Percentiles rank a stretch among this genome's conserved stretches.
phyloP scores from a whole-genome alignment of 92 coral and sea anemone genomes.

The Desmophyllum pertusum region DNA sequence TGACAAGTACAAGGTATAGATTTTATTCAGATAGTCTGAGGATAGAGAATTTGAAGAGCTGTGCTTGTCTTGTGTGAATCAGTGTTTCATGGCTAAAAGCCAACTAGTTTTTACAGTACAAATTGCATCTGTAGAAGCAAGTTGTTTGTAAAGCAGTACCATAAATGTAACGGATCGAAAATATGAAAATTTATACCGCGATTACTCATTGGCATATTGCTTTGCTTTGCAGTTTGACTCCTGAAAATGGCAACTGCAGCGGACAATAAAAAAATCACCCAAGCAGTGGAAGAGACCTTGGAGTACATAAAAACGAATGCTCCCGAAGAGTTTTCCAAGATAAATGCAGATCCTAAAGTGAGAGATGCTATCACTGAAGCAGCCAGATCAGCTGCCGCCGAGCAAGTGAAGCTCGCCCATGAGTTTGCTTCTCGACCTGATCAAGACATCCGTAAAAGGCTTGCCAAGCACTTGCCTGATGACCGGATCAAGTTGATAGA shows the following conservation, averaged over 20 bases:
- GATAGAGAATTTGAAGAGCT: too few species aligned
- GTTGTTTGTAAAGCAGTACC: too few species aligned
- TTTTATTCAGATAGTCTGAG: too few species aligned
- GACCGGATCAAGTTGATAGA: constrained; percentile 52
- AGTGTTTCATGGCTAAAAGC: too few species aligned
- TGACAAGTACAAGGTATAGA: too few species aligned
- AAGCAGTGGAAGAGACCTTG: constrained; percentile 67
- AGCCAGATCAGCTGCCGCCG: constrained; percentile 62
- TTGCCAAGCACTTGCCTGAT: constrained; percentile 60
- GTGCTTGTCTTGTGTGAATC: too few species aligned
- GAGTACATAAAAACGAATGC: constrained; percentile 53
- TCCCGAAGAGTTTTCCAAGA: constrained; percentile 58
- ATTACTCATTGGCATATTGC: too few species aligned
- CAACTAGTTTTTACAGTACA: too few species aligned
- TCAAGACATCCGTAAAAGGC: constrained; percentile 52
- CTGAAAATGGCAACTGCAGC: constrained; percentile 45
- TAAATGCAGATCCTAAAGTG: constrained; percentile 51
- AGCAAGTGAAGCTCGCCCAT: constrained; percentile 65
- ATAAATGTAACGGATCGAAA: too few species aligned
- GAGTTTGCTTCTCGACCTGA: constrained; percentile 63
- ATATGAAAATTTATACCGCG: too few species aligned
- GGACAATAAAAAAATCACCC: constrained; percentile 28
- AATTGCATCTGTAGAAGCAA: too few species aligned
- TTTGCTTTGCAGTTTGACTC: neutral
- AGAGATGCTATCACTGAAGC: constrained; percentile 50